These are phyloP conservation scores for Leucophenga montana DNA, from an alignment of 2,888 invertebrate species.

Conservation along the genomic window DNA sequence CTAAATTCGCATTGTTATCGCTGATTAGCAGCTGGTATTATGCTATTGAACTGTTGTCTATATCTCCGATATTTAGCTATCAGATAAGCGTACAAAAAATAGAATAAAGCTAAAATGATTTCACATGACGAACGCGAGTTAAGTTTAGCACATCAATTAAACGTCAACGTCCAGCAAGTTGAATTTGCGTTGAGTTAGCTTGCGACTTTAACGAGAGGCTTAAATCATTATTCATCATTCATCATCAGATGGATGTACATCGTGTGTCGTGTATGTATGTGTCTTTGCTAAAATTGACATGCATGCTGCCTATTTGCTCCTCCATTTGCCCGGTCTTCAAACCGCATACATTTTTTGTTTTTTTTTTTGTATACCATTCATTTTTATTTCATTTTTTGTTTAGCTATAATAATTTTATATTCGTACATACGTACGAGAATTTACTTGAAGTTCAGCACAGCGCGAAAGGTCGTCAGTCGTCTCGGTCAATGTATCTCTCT, in stretches of 20 bases:
- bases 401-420: conserved; percentile 39
- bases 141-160: conserved; percentile 3
- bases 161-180: not conserved
- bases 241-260: conserved; percentile 37
- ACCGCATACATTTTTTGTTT: not conserved
- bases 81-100: not conserved
- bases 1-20: not conserved
- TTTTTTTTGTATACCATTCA: conserved; percentile 15
- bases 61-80: no score
- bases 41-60: no score
- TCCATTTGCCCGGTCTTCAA: no score
- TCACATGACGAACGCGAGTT: not conserved
- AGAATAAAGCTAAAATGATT: not conserved
- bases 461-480: conserved; percentile 1
- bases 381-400: conserved; percentile 2
- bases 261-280: conserved; percentile 44
- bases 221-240: conserved; percentile 16
- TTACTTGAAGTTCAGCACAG: conserved; percentile 6
- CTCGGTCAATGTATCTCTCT: conserved; percentile 1
- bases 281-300: not conserved
- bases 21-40: no score
- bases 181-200: not conserved
- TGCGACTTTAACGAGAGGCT: not conserved
- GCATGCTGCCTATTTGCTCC: no score
- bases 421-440: not conserved